Base-by-base conservation (phyloP, 2,888 invertebrate genomes). In the Ophioninae sp. region DNA sequence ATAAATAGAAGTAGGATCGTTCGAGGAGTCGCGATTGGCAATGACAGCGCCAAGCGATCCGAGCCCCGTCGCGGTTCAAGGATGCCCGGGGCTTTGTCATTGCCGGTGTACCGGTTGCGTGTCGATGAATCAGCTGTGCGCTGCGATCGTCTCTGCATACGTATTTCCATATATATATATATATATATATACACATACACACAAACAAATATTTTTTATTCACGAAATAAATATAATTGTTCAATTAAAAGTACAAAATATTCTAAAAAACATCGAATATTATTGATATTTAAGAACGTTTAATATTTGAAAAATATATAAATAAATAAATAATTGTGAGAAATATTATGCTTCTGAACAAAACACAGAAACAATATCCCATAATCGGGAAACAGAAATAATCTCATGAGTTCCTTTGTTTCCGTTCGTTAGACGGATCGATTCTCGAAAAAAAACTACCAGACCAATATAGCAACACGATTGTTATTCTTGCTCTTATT, bases 111-210 rank as follows among this genome's bases (percentile, higher is more conserved):
- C 74, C 73, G 77, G 85, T 86, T 81, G 76, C 85, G 79, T 80
- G 80, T 70, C 84, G 87, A 85, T 89, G 90, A 90, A 87, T 90
- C 90, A 89, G 88, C 87, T 87, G 85, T 81, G 86, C 21, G 77
- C 82, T 82, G 85, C 79, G 79, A 23, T 30, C 61, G 56, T 84
- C 82, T 50, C 7, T 7, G 20, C 20, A 39, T 17, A 68, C n/a
- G 44, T 23, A 44, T 50, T 21, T 10, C 21, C 44, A 20, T 13
- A 8, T 37, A 41, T 21, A 50, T 37, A 37, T 10, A 10, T 21
- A 7, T 21, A 57, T 8, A 65, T 7, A 41, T 61, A 37, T 23
- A 41, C 30, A 20, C 39, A 13, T 61, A 73, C 68, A 61, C 67
- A 41, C 67, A 21, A 6, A 61, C 61, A 10, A 61, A 61, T 6